Evolutionary conservation across 2,888 invertebrate genomes (phyloP), one percentile per base, ranked within the genome.

Genomic region (Pyrgus malvae): DNA sequence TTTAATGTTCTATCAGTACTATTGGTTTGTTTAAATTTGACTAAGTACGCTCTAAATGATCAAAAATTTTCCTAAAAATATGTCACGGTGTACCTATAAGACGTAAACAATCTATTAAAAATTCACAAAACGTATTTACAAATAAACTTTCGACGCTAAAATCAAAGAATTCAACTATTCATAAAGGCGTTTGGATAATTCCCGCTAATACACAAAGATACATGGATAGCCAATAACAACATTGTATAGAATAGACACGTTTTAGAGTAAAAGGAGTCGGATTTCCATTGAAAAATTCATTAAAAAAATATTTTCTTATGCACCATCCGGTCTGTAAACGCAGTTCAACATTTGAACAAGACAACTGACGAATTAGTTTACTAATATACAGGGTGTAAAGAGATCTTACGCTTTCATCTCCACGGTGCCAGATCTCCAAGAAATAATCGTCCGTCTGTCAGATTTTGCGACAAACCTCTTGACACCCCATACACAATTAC

Each of bases 231-330:
- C 58, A 56, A 56, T 51, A 51, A 44, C 44, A 51, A 27, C 33
- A 35, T 44, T 44, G 31, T 35, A 42, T 50, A 50, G 46, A 37
- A 44, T 33, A 49, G 42, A 51, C 17, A 48, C 37, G 48, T 50
- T 44, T 51, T 37, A 11, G 51, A 44, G 21, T 42, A 38, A 19
- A 61, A 62, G 65, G 65, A 64, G 64, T 65, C 66, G 66, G 69
- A 60, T 23, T 65, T 65, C 61, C 66, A 59, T 44, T 59, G 58
- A 70, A 72, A 73, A 53, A 67, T 70, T 70, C 69, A 67, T 74
- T 77, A 80, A 82, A 81, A 80, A 81, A 81, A 83, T 81, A 82
- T 79, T 75, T 76, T 78, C 73, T 75, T 67, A 75, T 78, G 72
- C 81, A 81, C 79, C 77, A 76, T 72, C 70, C 63, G 64, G 69